Conservation (phyloP, 2,113 vertebrate species). For the Neomonachus schauinslandi region DNA sequence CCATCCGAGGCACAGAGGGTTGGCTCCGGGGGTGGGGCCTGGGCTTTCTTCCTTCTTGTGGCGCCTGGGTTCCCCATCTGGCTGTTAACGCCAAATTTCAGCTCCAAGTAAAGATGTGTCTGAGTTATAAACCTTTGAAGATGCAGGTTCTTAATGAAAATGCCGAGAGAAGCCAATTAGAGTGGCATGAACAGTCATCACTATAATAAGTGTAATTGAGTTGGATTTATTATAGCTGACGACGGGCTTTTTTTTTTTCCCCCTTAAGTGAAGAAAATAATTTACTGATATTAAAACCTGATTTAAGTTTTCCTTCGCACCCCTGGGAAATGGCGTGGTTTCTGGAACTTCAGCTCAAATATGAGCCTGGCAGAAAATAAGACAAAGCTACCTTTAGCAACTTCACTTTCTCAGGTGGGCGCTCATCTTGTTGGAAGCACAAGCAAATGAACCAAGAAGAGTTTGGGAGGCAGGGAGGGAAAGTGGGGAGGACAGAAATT, state of each 20-base stretch:
- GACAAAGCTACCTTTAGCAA: background rate
- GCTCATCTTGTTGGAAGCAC: background rate
- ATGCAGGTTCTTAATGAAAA: constrained; percentile 63
- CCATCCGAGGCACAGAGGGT: background rate
- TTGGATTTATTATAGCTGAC: constrained; percentile 69
- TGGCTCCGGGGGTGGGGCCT: background rate
- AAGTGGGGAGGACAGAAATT: fast-evolving
- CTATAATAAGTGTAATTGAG: constrained; percentile 71
- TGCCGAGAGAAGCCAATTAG: constrained; percentile 65
- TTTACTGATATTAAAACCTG: constrained; percentile 62
- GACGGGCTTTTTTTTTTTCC: constrained; percentile 2
- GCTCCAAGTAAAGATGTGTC: constrained; percentile 29
- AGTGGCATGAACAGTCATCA: constrained; percentile 47
- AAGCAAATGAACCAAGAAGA: background rate
- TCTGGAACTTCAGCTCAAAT: background rate
- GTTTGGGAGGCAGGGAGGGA: too few relatives aligned
- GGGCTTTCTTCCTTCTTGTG: background rate
- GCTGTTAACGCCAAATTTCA: constrained; percentile 18
- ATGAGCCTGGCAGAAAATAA: background rate
- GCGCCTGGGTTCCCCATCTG: constrained; percentile 43
- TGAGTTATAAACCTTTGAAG: constrained; percentile 68
- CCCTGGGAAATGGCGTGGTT: background rate
- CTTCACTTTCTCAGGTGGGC: background rate
- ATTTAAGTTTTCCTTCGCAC: constrained; percentile 50
- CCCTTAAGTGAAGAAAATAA: constrained; percentile 73